Evolutionary conservation across 2,888 invertebrate genomes (phyloP), one percentile per base, ranked within the genome.

Genomic region (Argyresthia goedartella): DNA sequence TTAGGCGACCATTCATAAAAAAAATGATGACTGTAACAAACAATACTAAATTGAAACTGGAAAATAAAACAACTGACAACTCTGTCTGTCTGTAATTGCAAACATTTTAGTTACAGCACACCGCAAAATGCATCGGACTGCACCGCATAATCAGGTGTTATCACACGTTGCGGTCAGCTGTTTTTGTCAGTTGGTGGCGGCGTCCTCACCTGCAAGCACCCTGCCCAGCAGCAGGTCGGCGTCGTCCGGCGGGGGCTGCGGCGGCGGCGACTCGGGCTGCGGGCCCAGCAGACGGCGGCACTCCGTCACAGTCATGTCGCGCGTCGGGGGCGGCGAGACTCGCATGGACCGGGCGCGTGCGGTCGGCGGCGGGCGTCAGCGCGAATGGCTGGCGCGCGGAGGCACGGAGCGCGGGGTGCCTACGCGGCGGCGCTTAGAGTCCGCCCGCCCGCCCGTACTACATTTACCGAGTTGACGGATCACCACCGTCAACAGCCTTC

Each of bases 301-400:
- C 76, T 85, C 85, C 56, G 85, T 85, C 71, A 85, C 81, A 70
- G 84, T 85, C 84, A 85, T 86, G 64, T 65, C 69, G 66, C 62
- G 59, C 51, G n/a, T n/a, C n/a, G 50, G 46, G 50, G 55, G 58
- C 59, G 63, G 58, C 69, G 74, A 74, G 71, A 80, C 76, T 70
- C 73, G 84, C 84, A 81, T 82, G 69, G 68, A 71, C 73, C 80
- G 72, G 63, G 71, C 84, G 82, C 82, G 82, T 84, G 84, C 73
- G 80, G 70, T 76, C 81, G 81, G 71, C 81, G 84, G 76, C 84
- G 84, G n/a, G 81, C 79, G 77, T 69, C 70, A 67, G 69, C 82
- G 72, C 81, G 84, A 84, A 81, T 82, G 87, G 79, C 82, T n/a
- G n/a, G 76, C 72, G 73, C 73, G 69, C 75, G 72, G 76, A n/a